A percentile compares a stretch with the other conserved stretches of the same genome.
These are phyloP conservation scores for Aleiodes leptofemur DNA, from an alignment of 2,888 invertebrate species.

Conservation along the genomic window DNA sequence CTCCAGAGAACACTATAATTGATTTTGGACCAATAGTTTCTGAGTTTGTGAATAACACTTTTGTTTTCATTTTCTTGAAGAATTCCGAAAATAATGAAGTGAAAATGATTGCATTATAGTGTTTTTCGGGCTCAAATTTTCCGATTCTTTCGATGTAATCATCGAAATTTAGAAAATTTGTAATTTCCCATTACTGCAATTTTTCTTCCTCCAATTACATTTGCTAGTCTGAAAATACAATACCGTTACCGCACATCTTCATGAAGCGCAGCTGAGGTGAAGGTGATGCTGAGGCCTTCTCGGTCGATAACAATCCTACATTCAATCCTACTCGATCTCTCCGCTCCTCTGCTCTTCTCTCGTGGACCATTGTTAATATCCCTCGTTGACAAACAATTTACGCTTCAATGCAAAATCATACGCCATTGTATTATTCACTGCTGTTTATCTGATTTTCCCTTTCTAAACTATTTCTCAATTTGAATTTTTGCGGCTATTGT, in stretches of 20 bases:
- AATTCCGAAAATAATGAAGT: too few relatives aligned
- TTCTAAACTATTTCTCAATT: conserved; percentile 24
- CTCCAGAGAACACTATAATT: too few relatives aligned
- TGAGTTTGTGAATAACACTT: too few relatives aligned
- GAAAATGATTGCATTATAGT: too few relatives aligned
- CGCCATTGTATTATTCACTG: background rate
- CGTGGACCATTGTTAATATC: background rate
- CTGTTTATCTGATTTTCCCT: conserved; percentile 5
- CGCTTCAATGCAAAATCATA: conserved; percentile 20
- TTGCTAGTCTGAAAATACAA: conserved; percentile 65
- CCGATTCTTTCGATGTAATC: too few relatives aligned
- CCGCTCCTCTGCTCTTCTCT: too few relatives aligned
- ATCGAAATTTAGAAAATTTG: too few relatives aligned
- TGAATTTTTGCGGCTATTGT: too few relatives aligned
- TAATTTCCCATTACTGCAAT: too few relatives aligned
- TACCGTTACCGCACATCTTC: conserved; percentile 52
- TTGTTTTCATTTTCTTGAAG: too few relatives aligned
- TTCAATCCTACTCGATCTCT: background rate
- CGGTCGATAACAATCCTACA: conserved; percentile 9
- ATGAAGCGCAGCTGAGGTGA: conserved; percentile 21
- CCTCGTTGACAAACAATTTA: conserved; percentile 27
- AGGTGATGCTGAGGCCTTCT: conserved; percentile 21
- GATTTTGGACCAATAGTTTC: too few relatives aligned
- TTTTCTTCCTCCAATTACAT: conserved; percentile 31
- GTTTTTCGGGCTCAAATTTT: too few relatives aligned